phyloP scores from a whole-genome alignment of 2,888 invertebrate species.

The Cantharis lateralis region DNA sequence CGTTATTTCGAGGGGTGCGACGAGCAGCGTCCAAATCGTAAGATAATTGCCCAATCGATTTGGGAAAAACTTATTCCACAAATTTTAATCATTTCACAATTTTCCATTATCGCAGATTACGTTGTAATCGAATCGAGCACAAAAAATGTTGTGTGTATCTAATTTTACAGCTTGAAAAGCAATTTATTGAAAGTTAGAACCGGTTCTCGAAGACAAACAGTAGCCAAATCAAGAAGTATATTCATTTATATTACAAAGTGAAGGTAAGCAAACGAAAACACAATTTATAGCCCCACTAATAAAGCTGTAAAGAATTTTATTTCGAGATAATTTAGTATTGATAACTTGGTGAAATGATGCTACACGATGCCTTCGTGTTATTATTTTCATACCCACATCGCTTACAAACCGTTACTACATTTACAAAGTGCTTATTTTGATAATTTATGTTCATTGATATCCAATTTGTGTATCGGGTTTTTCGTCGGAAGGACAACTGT shows the following conservation, averaged over 20 bases:
- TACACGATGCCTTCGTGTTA: slow-evolving; percentile 15
- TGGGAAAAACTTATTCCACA: neutral
- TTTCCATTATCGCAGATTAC: neutral
- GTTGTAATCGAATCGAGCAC: neutral
- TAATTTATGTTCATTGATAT: slow-evolving; percentile 32
- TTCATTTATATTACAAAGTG: slow-evolving; percentile 32
- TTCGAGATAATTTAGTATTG: slow-evolving; percentile 30
- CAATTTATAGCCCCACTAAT: slow-evolving; percentile 32
- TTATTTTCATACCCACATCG: slow-evolving; percentile 26
- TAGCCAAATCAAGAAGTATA: slow-evolving; percentile 32
- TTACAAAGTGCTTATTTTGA: slow-evolving; percentile 29
- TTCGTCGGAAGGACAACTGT: neutral
- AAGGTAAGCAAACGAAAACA: slow-evolving; percentile 27
- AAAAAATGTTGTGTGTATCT: neutral
- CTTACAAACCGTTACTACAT: slow-evolving; percentile 25
- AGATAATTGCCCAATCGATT: neutral
- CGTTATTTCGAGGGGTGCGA: neutral
- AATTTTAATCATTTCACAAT: neutral
- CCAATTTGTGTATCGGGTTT: slow-evolving; percentile 18
- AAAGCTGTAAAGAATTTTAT: slow-evolving; percentile 32
- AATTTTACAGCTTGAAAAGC: slow-evolving; percentile 13
- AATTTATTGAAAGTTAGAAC: slow-evolving; percentile 31
- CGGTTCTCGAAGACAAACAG: slow-evolving; percentile 31
- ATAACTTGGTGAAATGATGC: slow-evolving; percentile 26
- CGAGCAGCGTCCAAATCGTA: neutral